Conservation (phyloP, 2,888 invertebrate species). For the Limnephilus lunatus region DNA sequence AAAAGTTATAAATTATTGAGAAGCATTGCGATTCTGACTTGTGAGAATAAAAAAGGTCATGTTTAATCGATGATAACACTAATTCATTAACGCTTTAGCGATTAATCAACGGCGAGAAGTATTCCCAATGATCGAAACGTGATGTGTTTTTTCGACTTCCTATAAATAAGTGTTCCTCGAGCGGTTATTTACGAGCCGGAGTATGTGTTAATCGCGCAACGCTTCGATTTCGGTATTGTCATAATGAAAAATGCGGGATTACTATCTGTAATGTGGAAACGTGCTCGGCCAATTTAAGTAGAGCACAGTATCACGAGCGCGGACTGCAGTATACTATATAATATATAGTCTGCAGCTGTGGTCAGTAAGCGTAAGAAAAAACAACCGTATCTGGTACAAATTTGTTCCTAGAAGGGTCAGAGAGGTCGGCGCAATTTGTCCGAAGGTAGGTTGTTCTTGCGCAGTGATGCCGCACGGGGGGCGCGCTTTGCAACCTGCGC, state of each 20-base stretch:
- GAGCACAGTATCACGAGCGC: conserved; percentile 55
- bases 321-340: background rate
- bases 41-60: background rate
- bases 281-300: conserved; percentile 61
- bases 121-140: conserved; percentile 32
- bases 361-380: conserved; percentile 54
- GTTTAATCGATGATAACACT: conserved; percentile 2
- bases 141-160: conserved; percentile 22
- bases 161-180: conserved; percentile 20
- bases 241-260: conserved; percentile 64
- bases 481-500: background rate
- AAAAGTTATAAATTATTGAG: background rate
- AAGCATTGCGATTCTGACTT: background rate
- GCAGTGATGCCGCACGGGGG: background rate
- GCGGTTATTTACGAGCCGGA: conserved; percentile 31
- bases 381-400: conserved; percentile 58
- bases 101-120: background rate
- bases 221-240: conserved; percentile 62
- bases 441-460: conserved; percentile 20
- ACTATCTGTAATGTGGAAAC: conserved; percentile 62
- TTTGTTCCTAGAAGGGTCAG: conserved; percentile 61
- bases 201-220: conserved; percentile 49
- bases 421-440: conserved; percentile 58
- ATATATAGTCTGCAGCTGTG: conserved; percentile 50
- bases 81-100: background rate